Base-by-base conservation (phyloP, 2,888 invertebrate genomes). In the Thalpophila matura region DNA sequence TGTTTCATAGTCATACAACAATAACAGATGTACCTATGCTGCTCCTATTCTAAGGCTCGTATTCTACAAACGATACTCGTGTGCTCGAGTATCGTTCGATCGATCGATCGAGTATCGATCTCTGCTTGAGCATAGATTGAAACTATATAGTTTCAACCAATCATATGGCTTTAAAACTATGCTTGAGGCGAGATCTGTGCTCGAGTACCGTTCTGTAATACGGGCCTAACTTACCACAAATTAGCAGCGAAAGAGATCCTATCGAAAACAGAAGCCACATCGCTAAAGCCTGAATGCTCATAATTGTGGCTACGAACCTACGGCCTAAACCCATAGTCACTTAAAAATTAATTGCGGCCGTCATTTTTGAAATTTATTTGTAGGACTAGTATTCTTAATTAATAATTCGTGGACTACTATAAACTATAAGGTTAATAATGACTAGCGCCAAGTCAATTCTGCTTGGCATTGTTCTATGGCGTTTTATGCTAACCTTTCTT, bases 351-450 rank as follows among this genome's bases (percentile, higher is more conserved):
- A 35, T 29, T 68, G 20, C 7, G n/a, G 26, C 14, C 16, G 7
- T 20, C 14, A 38, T 43, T 26, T 45, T 45, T 29, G 7, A n/a
- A 31, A 58, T 58, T 58, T 9, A 42, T 31, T 33, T 10, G 31
- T 22, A 33, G n/a, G n/a, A n/a, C 37, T 24, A 7, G 43, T 20
- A 10, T 37, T 27, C 24, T 37, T 55, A 26, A 24, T 26, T 10
- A 24, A 40, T 58, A 12, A 26, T 27, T 43, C 3, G 16, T 29
- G 18, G 12, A 24, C 5, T 16, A 26, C 3, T 31, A n/a, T n/a
- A n/a, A n/a, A n/a, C n/a, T n/a, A n/a, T n/a, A 16, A 18, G 10
- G 53, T n/a, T 12, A 37, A n/a, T 29, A 9, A 14, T 37, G 22
- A 7, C 26, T 16, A 20, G 3, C 12, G 16, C 20, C 24, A 53